These are phyloP conservation scores for Eriosoma lanigerum DNA, from an alignment of 1,140 invertebrate genomes.

Conservation along the genomic window DNA sequence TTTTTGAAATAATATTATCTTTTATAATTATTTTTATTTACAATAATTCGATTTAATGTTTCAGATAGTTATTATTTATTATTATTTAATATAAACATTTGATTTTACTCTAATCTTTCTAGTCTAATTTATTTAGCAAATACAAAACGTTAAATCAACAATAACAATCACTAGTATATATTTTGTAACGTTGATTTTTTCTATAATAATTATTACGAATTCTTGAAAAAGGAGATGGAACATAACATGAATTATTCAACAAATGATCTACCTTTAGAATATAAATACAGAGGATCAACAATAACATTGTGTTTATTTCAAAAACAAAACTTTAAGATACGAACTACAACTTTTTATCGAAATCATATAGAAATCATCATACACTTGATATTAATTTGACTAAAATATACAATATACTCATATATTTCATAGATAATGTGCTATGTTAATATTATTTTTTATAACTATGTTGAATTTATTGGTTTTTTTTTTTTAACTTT, in stretches of 20 bases:
- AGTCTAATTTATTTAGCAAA: neutral
- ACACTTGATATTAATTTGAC: neutral
- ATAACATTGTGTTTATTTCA: neutral
- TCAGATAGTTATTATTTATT: neutral
- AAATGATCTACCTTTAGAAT: neutral
- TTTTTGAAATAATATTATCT: too few species aligned
- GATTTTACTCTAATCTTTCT: neutral
- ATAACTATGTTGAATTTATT: too few species aligned
- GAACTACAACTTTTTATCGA: neutral
- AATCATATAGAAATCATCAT: neutral
- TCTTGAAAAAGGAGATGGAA: neutral
- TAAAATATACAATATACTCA: too few species aligned
- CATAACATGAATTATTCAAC: neutral
- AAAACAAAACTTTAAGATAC: neutral
- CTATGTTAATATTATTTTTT: too few species aligned
- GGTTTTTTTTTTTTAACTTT: too few species aligned
- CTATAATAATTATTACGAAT: slow-evolving; percentile 39
- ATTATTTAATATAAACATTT: slow-evolving; percentile 9
- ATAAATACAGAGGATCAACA: neutral
- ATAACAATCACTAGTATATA: neutral
- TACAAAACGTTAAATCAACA: slow-evolving; percentile 7
- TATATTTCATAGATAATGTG: too few species aligned
- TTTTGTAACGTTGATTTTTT: neutral
- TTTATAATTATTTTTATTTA: too few species aligned
- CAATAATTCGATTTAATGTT: too few species aligned